phyloP scores from a whole-genome alignment of 2,888 invertebrate genomes.

The Cosmorhoe ocellata region DNA sequence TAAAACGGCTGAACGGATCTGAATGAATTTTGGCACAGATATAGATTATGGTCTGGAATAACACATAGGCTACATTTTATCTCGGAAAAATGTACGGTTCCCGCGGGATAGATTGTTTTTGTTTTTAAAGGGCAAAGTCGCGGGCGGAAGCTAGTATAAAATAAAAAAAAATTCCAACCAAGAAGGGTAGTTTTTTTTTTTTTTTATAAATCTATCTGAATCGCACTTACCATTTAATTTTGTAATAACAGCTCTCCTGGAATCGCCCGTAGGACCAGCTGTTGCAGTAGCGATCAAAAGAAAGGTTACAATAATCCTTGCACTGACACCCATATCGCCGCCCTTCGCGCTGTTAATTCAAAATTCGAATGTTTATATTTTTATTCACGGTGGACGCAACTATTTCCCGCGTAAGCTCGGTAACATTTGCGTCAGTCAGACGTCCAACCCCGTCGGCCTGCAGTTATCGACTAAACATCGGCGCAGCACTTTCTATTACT shows the following conservation, averaged over 20 bases:
- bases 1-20: no score
- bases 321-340: constrained; percentile 75
- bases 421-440: constrained; percentile 71
- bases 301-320: constrained; percentile 65
- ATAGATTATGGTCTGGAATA: no score
- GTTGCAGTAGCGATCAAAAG: constrained; percentile 63
- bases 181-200: not conserved
- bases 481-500: constrained; percentile 75
- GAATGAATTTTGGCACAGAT: no score
- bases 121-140: no score
- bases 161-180: no score
- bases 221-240: constrained; percentile 63
- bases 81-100: no score
- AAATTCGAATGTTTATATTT: constrained; percentile 34
- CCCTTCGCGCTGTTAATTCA: constrained; percentile 43
- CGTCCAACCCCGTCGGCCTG: constrained; percentile 58
- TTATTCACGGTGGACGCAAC: constrained; percentile 68
- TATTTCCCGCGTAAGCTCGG: constrained; percentile 74
- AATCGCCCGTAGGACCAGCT: constrained; percentile 65
- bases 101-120: no score
- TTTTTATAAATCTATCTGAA: not conserved
- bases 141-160: no score
- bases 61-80: no score
- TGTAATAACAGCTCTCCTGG: constrained; percentile 50
- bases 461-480: constrained; percentile 67